phyloP scores from a whole-genome alignment of 2,113 vertebrate genomes.

The Hassar affinis region DNA sequence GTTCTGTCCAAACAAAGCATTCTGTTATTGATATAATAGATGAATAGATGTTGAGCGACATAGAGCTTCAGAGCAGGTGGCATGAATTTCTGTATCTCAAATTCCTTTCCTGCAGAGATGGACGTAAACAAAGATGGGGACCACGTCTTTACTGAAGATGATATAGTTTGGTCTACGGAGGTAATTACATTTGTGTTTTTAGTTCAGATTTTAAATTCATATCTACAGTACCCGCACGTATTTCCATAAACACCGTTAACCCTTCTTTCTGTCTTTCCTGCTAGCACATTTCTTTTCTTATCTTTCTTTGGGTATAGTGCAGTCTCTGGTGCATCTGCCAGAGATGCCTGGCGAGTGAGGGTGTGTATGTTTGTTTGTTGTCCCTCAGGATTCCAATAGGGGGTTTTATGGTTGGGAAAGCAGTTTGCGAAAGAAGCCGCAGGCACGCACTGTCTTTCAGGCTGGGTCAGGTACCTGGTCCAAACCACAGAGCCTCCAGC shows the following conservation, averaged over 20 bases:
- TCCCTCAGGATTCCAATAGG: constrained; percentile 66
- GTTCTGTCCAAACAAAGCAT: neutral
- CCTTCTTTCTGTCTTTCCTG: constrained; percentile 18
- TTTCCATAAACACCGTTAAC: constrained; percentile 19
- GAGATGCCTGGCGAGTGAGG: constrained; percentile 25
- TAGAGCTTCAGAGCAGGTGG: neutral
- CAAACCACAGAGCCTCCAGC: constrained; percentile 53
- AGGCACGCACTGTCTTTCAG: constrained; percentile 71
- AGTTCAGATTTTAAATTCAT: neutral
- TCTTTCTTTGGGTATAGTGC: constrained; percentile 9
- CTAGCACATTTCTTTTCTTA: constrained; percentile 6
- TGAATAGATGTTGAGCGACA: neutral
- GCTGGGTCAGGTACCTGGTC: constrained; percentile 64
- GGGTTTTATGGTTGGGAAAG: constrained; percentile 67
- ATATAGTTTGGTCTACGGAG: constrained; percentile 45
- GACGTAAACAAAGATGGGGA: constrained; percentile 19
- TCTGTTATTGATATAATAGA: neutral
- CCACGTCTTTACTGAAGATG: constrained; percentile 33
- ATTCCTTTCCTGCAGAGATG: constrained; percentile 38
- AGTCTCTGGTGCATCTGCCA: neutral
- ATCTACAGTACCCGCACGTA: neutral
- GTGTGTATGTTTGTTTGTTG: constrained; percentile 55
- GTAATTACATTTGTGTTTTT: constrained; percentile 28
- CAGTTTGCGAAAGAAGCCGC: constrained; percentile 72
- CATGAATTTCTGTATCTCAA: neutral